A percentile compares a stretch with the other conserved stretches of the same genome.
These are phyloP conservation scores for Recurvirostra avosetta DNA, from an alignment of 2,113 vertebrate genomes.

Conservation along the genomic window DNA sequence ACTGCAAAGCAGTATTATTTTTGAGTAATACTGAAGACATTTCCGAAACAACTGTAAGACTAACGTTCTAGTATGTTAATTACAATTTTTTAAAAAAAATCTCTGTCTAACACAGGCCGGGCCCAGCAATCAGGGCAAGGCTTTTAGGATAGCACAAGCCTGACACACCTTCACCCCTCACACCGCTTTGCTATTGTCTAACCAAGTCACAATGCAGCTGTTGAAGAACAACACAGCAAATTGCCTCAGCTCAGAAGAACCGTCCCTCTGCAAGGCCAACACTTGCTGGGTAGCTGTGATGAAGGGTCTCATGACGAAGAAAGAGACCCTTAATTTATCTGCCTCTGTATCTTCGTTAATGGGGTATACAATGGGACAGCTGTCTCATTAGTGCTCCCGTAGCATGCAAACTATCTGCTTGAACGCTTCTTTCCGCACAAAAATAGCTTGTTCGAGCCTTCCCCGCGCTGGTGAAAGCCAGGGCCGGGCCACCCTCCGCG, in stretches of 20 bases:
- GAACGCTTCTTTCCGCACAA: not conserved
- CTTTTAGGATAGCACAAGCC: not conserved
- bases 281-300: not conserved
- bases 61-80: not conserved
- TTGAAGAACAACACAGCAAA: not conserved
- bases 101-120: not conserved
- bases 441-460: accelerated
- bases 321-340: not conserved
- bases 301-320: not conserved
- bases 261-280: not conserved
- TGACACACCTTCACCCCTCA: not conserved
- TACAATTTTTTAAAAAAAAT: not conserved
- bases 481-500: accelerated
- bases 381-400: accelerated
- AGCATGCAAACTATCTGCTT: accelerated
- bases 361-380: too few species aligned
- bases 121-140: not conserved
- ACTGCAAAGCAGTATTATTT: not conserved
- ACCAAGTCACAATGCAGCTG: not conserved
- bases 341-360: accelerated
- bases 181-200: not conserved
- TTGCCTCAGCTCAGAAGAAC: not conserved
- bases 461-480: accelerated
- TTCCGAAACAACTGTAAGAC: not conserved
- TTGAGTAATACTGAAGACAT: not conserved